Evolutionary conservation across 2,888 invertebrate genomes (phyloP).

Genomic region (Agrochola lota): DNA sequence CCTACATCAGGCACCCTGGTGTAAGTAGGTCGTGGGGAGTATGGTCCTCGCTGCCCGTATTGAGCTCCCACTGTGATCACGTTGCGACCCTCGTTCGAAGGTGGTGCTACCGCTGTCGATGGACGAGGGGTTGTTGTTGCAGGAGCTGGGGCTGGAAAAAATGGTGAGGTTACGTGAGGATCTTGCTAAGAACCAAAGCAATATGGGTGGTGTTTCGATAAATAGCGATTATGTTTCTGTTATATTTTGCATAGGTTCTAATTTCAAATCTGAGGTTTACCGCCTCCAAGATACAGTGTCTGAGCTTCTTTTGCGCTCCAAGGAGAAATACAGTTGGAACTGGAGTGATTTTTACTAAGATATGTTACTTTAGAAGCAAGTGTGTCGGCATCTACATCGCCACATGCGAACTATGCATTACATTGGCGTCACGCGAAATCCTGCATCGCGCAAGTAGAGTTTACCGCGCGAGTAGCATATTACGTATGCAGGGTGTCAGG

Average conservation of each 20-base stretch:
- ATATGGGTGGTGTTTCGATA: not conserved
- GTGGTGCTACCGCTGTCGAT: constrained; percentile 53
- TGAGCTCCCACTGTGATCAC: constrained; percentile 87
- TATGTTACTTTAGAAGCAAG: not conserved
- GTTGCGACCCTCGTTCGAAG: constrained; percentile 73
- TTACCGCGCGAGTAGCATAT: too few species aligned
- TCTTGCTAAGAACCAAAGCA: not conserved
- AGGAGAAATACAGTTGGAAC: not conserved
- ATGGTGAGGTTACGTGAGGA: not conserved
- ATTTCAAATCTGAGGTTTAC: not conserved
- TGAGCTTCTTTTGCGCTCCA: not conserved
- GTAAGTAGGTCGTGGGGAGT: constrained; percentile 77
- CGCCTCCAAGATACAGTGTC: too few species aligned
- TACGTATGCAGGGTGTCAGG: too few species aligned
- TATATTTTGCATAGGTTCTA: too few species aligned
- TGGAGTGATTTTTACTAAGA: not conserved
- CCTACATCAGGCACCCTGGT: constrained; percentile 74
- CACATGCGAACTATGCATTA: too few species aligned
- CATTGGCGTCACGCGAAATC: too few species aligned
- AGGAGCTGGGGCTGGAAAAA: constrained; percentile 49
- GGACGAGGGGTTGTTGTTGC: constrained; percentile 56
- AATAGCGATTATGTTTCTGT: not conserved
- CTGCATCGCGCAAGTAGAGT: too few species aligned
- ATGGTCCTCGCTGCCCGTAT: constrained; percentile 83
- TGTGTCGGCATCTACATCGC: too few species aligned